phyloP scores from a whole-genome alignment of 2,888 invertebrate species.

The Thecophora atra region DNA sequence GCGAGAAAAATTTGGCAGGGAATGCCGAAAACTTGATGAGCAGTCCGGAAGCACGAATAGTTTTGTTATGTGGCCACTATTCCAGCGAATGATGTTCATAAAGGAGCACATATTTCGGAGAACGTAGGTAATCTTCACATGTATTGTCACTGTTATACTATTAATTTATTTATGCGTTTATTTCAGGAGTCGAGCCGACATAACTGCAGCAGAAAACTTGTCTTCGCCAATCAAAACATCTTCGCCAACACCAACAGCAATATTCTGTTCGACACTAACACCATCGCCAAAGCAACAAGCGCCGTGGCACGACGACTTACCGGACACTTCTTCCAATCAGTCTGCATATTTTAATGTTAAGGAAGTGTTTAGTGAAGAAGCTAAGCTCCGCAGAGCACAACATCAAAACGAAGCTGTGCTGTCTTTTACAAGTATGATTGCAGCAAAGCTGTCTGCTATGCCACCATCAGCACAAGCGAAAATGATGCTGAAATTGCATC shows the following conservation, averaged over 20 bases:
- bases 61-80: not conserved
- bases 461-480: not conserved
- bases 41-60: not conserved
- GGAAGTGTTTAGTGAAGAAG: not conserved
- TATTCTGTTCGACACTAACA: too few relatives aligned
- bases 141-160: not conserved
- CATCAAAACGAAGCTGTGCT: not conserved
- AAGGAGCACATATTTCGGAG: not conserved
- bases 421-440: not conserved
- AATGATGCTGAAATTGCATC: slow-evolving; percentile 1
- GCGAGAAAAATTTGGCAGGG: not conserved
- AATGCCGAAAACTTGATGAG: not conserved
- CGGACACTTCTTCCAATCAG: too few relatives aligned
- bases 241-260: too few relatives aligned
- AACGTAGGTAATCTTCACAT: not conserved
- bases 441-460: not conserved
- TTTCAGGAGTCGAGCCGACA: not conserved
- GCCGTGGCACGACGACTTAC: not conserved
- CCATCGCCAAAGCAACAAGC: not conserved
- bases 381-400: not conserved
- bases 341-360: too few relatives aligned
- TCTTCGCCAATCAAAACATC: too few relatives aligned
- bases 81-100: not conserved
- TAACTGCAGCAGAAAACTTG: not conserved
- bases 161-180: not conserved